Evolutionary conservation across 2,888 invertebrate genomes (phyloP).

Genomic region (Epinotia brunnichana): DNA sequence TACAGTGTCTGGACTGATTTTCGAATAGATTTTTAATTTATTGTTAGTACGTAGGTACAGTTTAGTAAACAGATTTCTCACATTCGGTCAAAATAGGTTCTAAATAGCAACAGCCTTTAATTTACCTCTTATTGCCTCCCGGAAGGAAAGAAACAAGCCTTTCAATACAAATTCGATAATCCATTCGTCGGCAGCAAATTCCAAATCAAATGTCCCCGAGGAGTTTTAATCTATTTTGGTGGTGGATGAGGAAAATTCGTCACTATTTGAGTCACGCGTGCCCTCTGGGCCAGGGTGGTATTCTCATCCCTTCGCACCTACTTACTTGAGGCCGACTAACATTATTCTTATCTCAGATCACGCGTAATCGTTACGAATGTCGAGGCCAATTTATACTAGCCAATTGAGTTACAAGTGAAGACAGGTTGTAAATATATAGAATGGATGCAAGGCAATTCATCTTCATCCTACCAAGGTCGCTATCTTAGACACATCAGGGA

Average conservation of each 20-base stretch:
- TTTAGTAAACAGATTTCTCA: no score
- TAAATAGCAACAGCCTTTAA: background rate
- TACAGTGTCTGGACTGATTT: no score
- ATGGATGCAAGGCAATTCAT: slow-evolving; percentile 46
- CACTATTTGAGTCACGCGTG: slow-evolving; percentile 50
- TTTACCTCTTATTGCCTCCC: background rate
- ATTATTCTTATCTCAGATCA: background rate
- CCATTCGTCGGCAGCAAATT: slow-evolving; percentile 19
- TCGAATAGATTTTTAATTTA: no score
- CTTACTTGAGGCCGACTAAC: background rate
- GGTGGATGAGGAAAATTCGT: slow-evolving; percentile 42
- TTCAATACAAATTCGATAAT: slow-evolving; percentile 7
- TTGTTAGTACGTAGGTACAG: no score
- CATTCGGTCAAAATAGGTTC: background rate
- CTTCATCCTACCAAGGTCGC: slow-evolving; percentile 47
- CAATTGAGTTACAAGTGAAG: no score
- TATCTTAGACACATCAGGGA: slow-evolving; percentile 41
- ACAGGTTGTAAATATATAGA: background rate
- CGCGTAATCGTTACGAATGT: background rate
- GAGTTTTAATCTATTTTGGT: slow-evolving; percentile 43
- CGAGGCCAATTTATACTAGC: background rate
- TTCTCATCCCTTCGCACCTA: slow-evolving; percentile 11
- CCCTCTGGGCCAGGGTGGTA: slow-evolving; percentile 13
- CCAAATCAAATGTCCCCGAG: slow-evolving; percentile 37
- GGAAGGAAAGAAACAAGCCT: slow-evolving; percentile 8